Evolutionary conservation across 2,113 vertebrate species (phyloP).

Genomic region (Capra hircus): DNA sequence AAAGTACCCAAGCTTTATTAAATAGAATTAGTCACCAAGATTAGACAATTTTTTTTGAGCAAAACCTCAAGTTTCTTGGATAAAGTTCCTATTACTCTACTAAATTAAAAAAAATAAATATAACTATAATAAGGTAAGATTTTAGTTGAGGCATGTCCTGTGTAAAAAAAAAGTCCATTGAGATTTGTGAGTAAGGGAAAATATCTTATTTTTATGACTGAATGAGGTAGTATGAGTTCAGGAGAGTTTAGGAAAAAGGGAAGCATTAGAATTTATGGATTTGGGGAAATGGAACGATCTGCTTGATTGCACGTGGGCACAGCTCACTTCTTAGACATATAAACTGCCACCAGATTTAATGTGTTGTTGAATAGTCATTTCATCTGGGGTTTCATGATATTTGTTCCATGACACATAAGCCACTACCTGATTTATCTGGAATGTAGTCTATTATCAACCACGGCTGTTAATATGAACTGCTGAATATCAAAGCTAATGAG

Average conservation of each 20-base stretch:
- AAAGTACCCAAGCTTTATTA: background rate
- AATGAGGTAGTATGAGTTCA: background rate
- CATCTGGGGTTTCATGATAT: background rate
- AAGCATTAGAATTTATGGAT: background rate
- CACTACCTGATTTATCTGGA: background rate
- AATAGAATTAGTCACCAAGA: background rate
- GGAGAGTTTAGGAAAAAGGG: background rate
- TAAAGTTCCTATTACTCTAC: background rate
- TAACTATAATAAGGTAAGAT: background rate
- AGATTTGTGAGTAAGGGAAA: background rate
- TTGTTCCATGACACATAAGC: background rate
- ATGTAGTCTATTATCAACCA: background rate
- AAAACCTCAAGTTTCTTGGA: background rate
- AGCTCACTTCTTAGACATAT: background rate
- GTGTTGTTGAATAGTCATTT: background rate
- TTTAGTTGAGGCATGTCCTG: background rate
- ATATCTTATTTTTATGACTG: background rate
- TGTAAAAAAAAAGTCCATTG: background rate
- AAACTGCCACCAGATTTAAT: background rate
- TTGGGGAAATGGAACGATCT: background rate
- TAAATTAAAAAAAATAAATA: background rate
- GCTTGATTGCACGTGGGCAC: background rate
- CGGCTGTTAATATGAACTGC: background rate
- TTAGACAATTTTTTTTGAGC: background rate
- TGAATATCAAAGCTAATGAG: background rate